Conservation (phyloP, 2,797 vertebrate genomes). For the Danio albolineatus region DNA sequence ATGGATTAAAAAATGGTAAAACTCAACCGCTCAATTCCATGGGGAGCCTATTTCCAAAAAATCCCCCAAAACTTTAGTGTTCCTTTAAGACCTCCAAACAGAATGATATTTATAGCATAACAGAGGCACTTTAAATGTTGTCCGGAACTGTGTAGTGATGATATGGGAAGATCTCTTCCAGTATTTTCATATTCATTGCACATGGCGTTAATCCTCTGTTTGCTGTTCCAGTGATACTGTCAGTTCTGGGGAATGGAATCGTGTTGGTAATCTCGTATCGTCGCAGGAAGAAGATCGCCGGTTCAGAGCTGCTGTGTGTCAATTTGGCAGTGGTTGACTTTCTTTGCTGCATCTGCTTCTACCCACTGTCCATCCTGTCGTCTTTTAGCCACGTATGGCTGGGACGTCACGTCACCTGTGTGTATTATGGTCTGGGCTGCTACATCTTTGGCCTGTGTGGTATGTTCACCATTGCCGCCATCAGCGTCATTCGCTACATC, state of each 20-base stretch:
- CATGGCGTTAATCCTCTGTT: not conserved
- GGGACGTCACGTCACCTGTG: slow-evolving; percentile 66
- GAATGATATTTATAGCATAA: too few species aligned
- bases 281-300: slow-evolving; percentile 69
- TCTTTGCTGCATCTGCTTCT: slow-evolving; percentile 74
- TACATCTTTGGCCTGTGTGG: slow-evolving; percentile 74
- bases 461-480: slow-evolving; percentile 77
- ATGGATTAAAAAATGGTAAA: too few species aligned
- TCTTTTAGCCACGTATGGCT: slow-evolving; percentile 74
- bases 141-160: too few species aligned
- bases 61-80: too few species aligned
- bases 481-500: slow-evolving; percentile 74
- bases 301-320: slow-evolving; percentile 74
- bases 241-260: slow-evolving; percentile 73
- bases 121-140: too few species aligned
- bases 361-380: slow-evolving; percentile 75
- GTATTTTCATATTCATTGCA: too few species aligned
- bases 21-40: too few species aligned
- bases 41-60: too few species aligned
- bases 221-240: slow-evolving; percentile 68
- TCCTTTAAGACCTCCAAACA: too few species aligned
- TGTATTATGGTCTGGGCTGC: slow-evolving; percentile 77
- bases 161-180: too few species aligned
- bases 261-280: slow-evolving; percentile 74
- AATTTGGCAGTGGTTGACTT: slow-evolving; percentile 77